Percentiles rank a stretch among this genome's conserved stretches.
Evolutionary conservation across 2,113 vertebrate species (phyloP).

Genomic region (Rostratula benghalensis): DNA sequence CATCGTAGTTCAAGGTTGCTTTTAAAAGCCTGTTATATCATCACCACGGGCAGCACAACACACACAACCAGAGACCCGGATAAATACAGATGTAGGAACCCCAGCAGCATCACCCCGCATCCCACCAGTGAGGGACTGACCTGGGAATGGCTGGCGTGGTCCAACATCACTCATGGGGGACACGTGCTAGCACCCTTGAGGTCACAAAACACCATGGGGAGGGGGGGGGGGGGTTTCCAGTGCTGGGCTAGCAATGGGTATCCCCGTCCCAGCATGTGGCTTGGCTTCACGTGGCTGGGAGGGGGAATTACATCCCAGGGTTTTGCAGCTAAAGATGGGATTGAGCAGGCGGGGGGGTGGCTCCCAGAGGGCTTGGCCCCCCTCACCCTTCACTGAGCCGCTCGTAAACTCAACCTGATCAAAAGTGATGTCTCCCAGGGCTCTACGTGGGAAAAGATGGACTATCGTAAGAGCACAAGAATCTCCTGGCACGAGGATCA

Average conservation of each 20-base stretch:
- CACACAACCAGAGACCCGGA: not conserved
- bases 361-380: not conserved
- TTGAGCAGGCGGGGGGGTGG: not conserved
- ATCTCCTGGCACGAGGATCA: not conserved
- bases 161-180: not conserved
- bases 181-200: not conserved
- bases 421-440: not conserved
- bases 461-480: not conserved
- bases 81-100: not conserved
- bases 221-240: not conserved
- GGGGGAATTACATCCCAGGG: not conserved
- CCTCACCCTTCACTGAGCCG: not conserved
- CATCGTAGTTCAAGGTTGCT: not conserved
- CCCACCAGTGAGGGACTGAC: not conserved
- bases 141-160: accelerated
- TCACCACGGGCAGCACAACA: not conserved
- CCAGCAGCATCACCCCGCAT: not conserved
- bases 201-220: not conserved
- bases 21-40: conserved; percentile 25
- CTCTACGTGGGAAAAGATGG: not conserved
- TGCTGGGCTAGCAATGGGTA: not conserved
- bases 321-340: not conserved
- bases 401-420: not conserved
- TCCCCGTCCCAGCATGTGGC: not conserved
- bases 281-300: not conserved